phyloP scores from a whole-genome alignment of 2,113 vertebrate genomes.

The Oreotragus oreotragus region DNA sequence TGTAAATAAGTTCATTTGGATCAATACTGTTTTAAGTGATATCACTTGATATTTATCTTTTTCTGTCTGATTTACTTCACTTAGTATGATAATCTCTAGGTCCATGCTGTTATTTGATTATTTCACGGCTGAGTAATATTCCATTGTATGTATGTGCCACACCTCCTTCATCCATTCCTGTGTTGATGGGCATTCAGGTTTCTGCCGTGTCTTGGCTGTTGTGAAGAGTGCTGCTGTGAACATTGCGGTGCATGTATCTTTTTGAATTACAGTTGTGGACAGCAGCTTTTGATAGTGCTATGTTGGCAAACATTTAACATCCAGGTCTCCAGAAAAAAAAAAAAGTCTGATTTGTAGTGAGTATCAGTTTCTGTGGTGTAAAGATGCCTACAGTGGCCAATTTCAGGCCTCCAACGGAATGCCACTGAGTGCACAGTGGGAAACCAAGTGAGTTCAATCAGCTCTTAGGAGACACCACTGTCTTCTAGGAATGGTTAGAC shows the following conservation, averaged over 20 bases:
- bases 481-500: neutral
- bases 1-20: neutral
- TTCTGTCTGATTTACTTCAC: neutral
- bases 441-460: neutral
- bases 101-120: neutral
- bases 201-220: neutral
- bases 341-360: neutral
- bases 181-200: neutral
- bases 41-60: neutral
- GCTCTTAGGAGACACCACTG: neutral
- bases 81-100: neutral
- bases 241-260: neutral
- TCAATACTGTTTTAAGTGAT: neutral
- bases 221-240: neutral
- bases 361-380: neutral
- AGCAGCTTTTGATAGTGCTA: neutral
- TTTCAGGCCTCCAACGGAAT: neutral
- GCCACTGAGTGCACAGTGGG: neutral
- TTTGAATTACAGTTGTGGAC: neutral
- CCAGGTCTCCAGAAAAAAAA: neutral
- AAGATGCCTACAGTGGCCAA: neutral
- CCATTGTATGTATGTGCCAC: neutral
- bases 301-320: neutral
- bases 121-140: neutral
- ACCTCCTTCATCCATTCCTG: neutral